Conservation (phyloP, 2,113 vertebrate species). For the Toxotes chatareus region DNA sequence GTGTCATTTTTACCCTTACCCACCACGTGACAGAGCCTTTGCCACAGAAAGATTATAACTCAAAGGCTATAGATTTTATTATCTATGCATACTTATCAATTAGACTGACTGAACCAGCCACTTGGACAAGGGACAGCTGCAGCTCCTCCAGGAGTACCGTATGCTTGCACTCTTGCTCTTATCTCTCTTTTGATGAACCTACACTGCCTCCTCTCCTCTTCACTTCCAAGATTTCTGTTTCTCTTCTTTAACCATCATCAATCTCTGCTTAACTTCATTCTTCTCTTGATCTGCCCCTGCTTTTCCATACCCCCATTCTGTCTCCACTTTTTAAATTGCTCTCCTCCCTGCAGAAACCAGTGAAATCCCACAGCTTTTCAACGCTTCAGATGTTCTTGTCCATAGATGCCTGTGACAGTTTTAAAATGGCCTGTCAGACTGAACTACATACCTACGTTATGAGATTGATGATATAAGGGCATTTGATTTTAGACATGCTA, state of each 20-base stretch:
- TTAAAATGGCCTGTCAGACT: background rate
- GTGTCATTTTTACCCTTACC: conserved; percentile 13
- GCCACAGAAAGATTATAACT: conserved; percentile 15
- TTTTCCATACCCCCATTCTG: conserved; percentile 30
- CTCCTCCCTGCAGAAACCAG: background rate
- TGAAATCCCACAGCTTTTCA: conserved; percentile 33
- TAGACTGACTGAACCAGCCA: conserved; percentile 8
- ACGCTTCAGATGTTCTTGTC: background rate
- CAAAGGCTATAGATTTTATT: conserved; percentile 12
- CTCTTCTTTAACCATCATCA: conserved; percentile 31
- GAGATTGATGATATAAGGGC: background rate
- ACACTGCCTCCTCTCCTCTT: background rate
- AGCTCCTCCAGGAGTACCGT: background rate
- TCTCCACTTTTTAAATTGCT: conserved; percentile 12
- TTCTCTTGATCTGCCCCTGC: conserved; percentile 39
- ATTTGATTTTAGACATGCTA: conserved; percentile 27
- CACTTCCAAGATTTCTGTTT: background rate
- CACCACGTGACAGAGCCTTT: conserved; percentile 7
- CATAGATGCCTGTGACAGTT: background rate
- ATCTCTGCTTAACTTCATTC: conserved; percentile 20
- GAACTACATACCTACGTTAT: background rate
- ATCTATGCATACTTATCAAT: conserved; percentile 49
- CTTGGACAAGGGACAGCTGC: conserved; percentile 24
- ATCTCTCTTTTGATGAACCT: conserved; percentile 25
- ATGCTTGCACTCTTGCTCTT: background rate